Base-by-base conservation (phyloP, 2,113 vertebrate species). In the Cavia porcellus region DNA sequence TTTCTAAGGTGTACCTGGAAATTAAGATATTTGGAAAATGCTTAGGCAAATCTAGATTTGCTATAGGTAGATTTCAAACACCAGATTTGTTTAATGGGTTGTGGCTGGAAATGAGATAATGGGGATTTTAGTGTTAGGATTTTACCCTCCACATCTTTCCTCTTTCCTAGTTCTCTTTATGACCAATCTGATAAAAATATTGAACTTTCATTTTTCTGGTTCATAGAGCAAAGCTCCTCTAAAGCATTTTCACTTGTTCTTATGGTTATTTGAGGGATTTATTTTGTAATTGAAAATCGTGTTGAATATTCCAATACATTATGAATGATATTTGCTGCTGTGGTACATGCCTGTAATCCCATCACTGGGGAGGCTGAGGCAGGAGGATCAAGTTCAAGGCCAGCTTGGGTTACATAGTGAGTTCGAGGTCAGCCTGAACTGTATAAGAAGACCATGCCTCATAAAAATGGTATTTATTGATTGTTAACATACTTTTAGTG, bases 241-340 rank as follows among this genome's bases (percentile, higher is more conserved):
- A 88, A 68, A 70, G 22, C 7, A 59, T 93, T 62, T 68, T 15
- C 14, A n/a, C 19, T 94, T 92, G 1, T 45, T 25, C 90, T 82
- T 35, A 1, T 79, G 83, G 10, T 82, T 93, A 47, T 85, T 66
- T 81, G 8, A 90, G 10, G 5, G 61, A 45, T 19, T 47, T 81
- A 62, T 91, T 7, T 55, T 55, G 0, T 35, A 20, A 87, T 79
- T 97, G 59, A 90, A 91, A 92, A 82, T 45, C 81, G 68, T 57
- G 64, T 59, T 86, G 6, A 81, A 85, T 96, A 96, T 10, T 6
- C 45, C 24, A 82, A 90, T 0, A 85, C 28, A 22, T 70, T 70
- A 88, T 87, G n/a, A 89, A 61, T 82, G n/a, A 19, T 75, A 50
- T 7, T 75, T 82, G 35, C 24, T 42, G 35, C 55, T 55, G 55